phyloP scores from a whole-genome alignment of 2,113 vertebrate genomes.

The Tringa solitaria region DNA sequence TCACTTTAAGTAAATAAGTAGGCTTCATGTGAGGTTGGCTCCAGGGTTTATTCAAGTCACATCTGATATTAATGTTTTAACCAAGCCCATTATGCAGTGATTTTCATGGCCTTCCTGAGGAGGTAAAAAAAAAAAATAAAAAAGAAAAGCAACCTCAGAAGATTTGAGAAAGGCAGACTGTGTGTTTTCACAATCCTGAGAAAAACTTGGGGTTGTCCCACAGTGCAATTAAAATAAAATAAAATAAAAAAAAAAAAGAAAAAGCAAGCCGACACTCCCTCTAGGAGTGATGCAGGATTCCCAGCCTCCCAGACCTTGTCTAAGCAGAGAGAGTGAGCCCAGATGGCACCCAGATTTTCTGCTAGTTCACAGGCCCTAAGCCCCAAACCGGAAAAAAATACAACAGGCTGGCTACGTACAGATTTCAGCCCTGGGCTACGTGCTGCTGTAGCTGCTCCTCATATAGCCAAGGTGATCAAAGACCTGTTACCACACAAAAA shows the following conservation, averaged over 20 bases:
- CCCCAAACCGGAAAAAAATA: background rate
- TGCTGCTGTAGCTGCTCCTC: background rate
- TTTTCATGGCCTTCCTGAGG: constrained; percentile 1
- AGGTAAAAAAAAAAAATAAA: background rate
- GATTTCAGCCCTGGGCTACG: background rate
- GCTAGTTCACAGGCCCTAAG: background rate
- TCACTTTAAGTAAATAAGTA: constrained; percentile 16
- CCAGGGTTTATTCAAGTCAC: constrained; percentile 32
- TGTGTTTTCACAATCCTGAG: constrained; percentile 27
- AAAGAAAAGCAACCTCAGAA: background rate
- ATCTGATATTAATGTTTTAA: constrained; percentile 35
- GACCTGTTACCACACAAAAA: background rate
- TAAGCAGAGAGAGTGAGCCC: background rate
- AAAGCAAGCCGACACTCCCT: background rate
- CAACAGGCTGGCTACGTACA: background rate
- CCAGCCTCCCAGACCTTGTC: background rate
- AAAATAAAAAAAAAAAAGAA: background rate
- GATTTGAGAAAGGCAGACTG: constrained; percentile 18
- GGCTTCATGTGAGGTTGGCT: constrained; percentile 26
- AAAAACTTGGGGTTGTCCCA: constrained; percentile 10
- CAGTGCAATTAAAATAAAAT: background rate
- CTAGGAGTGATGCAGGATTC: background rate
- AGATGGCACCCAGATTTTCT: constrained; percentile 47
- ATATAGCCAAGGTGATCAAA: background rate
- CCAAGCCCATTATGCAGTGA: constrained; percentile 11